These are phyloP conservation scores for Riparia riparia DNA, from an alignment of 2,113 vertebrate genomes.

Conservation along the genomic window DNA sequence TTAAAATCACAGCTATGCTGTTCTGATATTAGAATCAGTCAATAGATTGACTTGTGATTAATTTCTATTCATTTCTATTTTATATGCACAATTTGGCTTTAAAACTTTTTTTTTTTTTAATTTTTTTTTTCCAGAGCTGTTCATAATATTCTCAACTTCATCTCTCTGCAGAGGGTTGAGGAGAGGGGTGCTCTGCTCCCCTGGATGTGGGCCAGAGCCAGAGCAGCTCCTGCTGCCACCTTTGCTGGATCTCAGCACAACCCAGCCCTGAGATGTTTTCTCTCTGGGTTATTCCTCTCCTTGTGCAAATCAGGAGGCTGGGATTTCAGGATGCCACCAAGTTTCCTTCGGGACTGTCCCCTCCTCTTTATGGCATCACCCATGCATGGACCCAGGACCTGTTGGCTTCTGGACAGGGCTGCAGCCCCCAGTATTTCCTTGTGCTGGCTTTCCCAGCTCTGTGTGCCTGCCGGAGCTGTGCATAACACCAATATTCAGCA, in stretches of 20 bases:
- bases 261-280: neutral
- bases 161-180: neutral
- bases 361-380: neutral
- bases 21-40: constrained; percentile 10
- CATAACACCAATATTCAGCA: neutral
- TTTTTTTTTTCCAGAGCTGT: neutral
- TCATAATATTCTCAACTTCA: neutral
- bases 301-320: neutral
- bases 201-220: neutral
- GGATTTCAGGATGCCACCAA: neutral
- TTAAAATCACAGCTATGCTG: constrained; percentile 12
- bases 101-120: neutral
- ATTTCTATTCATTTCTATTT: constrained; percentile 18
- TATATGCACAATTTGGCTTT: neutral
- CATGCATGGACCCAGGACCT: accelerated
- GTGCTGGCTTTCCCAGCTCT: neutral
- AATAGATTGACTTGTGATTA: neutral
- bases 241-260: neutral
- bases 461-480: neutral
- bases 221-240: neutral
- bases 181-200: neutral
- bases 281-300: neutral
- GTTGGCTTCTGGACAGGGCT: neutral
- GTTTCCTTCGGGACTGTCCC: neutral
- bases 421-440: neutral